Evolutionary conservation across 2,888 invertebrate genomes (phyloP), one percentile per base, ranked within the genome.

Genomic region (Villa cingulata): DNA sequence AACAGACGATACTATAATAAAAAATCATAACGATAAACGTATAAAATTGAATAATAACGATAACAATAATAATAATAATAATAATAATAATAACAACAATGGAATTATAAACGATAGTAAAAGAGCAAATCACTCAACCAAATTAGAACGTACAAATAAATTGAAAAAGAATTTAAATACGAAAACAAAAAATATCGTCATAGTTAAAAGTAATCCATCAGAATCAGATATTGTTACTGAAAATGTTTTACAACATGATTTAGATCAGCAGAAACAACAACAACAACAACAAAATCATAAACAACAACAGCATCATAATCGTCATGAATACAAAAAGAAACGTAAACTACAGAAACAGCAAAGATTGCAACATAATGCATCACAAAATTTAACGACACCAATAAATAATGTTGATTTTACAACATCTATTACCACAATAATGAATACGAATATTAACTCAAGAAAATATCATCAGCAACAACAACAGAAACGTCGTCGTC

Each of bases 181-280:
- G 2, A 37, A 20, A 16, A 41, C 49, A 10, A 50, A 47, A 36
- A 46, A 50, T 43, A 44, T 44, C 1, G 29, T 50, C 7, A 10
- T 38, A 20, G 34, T 46, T 14, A 39, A 49, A 39, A 41, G 34
- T 43, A 44, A 23, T 43, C 34, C 41, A 38, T 41, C n/a, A 17
- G 16, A 12, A 32, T 12, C 29, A 32, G 29, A 9, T 12, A 32
- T 32, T 32, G 12, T 32, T 32, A 32, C 9, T 12, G 57, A 51
- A 48, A 51, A 56, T 54, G 55, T 53, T 56, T 55, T 57, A 58
- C 54, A 60, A 59, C 60, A 57, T 51, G 56, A 56, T 48, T 27
- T 37, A 45, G 40, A 43, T 9, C 18, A 41, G 29, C 32, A 48
- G 39, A 46, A 44, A 39, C 48, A 47, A 32, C 32, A 47, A 55